phyloP scores from a whole-genome alignment of 1,140 invertebrate species.

The Microplitis mediator region DNA sequence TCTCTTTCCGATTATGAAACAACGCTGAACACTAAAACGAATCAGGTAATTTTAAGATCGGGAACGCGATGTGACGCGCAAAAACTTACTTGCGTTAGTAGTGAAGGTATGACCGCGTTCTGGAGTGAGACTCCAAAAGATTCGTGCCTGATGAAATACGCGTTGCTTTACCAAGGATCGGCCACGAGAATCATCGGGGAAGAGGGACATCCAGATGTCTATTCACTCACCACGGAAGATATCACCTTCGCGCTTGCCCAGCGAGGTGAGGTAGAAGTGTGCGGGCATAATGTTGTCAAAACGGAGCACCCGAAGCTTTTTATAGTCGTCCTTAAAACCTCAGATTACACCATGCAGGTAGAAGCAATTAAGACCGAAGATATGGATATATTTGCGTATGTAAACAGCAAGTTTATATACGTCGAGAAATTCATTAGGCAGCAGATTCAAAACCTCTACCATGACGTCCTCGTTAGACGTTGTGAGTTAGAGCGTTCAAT shows the following conservation, averaged over 20 bases:
- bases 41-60: neutral
- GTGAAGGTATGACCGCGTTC: conserved; percentile 19
- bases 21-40: neutral
- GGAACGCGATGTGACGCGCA: conserved; percentile 19
- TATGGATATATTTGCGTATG: conserved; percentile 34
- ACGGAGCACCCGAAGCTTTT: conserved; percentile 27
- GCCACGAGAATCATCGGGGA: conserved; percentile 1
- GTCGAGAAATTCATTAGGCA: conserved; percentile 27
- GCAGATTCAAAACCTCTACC: conserved; percentile 26
- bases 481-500: conserved; percentile 31
- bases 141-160: no score
- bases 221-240: no score
- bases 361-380: conserved; percentile 18
- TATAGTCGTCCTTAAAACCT: conserved; percentile 27
- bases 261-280: no score
- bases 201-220: no score
- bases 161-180: no score
- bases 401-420: conserved; percentile 37
- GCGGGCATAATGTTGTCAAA: no score
- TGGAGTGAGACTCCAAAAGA: conserved; percentile 13
- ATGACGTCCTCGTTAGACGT: conserved; percentile 20
- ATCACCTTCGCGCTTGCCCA: no score
- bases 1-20: neutral
- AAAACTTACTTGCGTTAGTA: conserved; percentile 24
- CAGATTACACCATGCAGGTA: neutral